Evolutionary conservation across 1,140 invertebrate species (phyloP).

Genomic region (Panulirus ornatus): DNA sequence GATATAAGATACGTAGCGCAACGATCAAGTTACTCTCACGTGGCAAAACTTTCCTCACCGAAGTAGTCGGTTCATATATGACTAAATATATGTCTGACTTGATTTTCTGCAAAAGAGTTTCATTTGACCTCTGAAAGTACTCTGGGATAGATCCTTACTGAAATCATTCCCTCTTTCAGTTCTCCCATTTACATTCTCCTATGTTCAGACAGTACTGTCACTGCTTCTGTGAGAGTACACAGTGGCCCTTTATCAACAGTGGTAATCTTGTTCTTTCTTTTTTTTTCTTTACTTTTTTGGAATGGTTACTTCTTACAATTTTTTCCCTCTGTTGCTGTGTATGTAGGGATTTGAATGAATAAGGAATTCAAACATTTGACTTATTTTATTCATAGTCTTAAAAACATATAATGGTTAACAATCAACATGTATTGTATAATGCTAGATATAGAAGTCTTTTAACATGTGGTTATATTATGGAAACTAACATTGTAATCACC

Average conservation of each 20-base stretch:
- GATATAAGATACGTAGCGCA: too few relatives aligned
- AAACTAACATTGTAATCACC: background rate
- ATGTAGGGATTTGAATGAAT: background rate
- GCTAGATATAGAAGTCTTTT: background rate
- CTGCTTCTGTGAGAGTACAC: background rate
- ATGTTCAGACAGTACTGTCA: background rate
- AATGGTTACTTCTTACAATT: background rate
- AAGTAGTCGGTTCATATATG: background rate
- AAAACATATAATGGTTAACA: too few relatives aligned
- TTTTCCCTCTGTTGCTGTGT: background rate
- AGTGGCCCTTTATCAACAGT: background rate
- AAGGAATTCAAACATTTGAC: background rate
- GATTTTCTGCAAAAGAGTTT: background rate
- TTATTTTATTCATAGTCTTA: background rate
- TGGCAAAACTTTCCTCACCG: too few relatives aligned
- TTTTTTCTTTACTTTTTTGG: background rate
- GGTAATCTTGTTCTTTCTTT: background rate
- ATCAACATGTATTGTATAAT: background rate
- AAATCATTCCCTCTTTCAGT: background rate
- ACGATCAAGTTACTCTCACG: too few relatives aligned
- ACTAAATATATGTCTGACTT: background rate
- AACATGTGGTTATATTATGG: background rate
- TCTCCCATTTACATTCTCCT: background rate
- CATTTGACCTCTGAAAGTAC: too few relatives aligned
- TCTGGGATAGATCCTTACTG: too few relatives aligned